Conservation (phyloP, 2,797 vertebrate genomes). For the Propithecus deckenii region DNA sequence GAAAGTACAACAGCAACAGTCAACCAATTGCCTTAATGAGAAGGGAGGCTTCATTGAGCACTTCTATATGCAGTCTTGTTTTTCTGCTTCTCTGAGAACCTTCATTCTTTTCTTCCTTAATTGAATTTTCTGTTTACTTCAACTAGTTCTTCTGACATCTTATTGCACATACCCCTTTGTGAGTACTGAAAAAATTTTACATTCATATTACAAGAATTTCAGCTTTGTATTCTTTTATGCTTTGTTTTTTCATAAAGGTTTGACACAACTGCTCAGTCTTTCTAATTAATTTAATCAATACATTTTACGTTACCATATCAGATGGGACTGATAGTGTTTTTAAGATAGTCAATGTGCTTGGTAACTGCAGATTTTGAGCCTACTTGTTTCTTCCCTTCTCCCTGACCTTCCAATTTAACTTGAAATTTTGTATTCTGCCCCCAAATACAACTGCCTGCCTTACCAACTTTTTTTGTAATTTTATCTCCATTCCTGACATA, state of each 20-base stretch:
- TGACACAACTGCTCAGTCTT: background rate
- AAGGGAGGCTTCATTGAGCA: background rate
- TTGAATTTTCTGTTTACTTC: constrained; percentile 28
- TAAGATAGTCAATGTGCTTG: background rate
- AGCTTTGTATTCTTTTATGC: background rate
- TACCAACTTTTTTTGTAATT: background rate
- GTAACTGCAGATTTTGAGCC: background rate
- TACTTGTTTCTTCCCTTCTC: background rate
- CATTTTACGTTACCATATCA: background rate
- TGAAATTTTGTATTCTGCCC: background rate
- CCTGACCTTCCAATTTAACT: constrained; percentile 47
- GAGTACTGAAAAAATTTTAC: background rate
- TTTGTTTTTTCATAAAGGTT: background rate
- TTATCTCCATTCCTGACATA: constrained; percentile 9
- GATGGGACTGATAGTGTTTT: background rate
- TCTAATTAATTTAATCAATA: constrained; percentile 20
- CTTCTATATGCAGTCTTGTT: background rate
- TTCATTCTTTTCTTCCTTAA: constrained; percentile 8
- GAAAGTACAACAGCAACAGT: rapidly evolving
- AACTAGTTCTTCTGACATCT: background rate
- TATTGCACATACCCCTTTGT: background rate
- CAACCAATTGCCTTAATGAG: background rate
- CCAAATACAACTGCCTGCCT: background rate
- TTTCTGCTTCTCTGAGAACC: background rate
- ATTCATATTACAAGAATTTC: background rate